Evolutionary conservation across 2,888 invertebrate genomes (phyloP).

Genomic region (Chloroclysta siterata): DNA sequence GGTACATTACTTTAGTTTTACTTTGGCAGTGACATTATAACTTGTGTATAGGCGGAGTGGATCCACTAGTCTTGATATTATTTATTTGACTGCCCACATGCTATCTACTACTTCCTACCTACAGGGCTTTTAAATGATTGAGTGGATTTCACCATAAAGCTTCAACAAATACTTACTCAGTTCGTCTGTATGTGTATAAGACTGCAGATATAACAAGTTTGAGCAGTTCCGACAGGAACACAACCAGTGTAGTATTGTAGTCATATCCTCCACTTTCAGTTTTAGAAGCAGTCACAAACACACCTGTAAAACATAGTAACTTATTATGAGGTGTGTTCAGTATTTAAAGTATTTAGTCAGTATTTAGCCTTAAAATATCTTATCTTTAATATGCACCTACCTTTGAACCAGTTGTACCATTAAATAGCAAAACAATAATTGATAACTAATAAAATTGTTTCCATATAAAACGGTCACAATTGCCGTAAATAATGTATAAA

Average conservation of each 20-base stretch:
- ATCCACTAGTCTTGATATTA: no score
- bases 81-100: no score
- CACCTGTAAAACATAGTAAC: slow-evolving; percentile 85
- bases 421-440: neutral
- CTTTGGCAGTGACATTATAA: no score
- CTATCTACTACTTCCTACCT: no score
- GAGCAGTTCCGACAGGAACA: slow-evolving; percentile 93
- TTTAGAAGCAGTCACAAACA: slow-evolving; percentile 96
- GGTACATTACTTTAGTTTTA: no score
- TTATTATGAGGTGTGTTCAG: neutral
- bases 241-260: slow-evolving; percentile 95
- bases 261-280: slow-evolving; percentile 91
- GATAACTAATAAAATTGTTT: no score
- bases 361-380: neutral
- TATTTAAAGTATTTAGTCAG: neutral
- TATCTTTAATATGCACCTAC: no score
- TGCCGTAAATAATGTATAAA: no score
- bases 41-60: no score
- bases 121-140: neutral
- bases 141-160: neutral
- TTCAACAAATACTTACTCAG: slow-evolving; percentile 63
- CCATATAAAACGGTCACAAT: no score
- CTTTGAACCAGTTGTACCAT: no score
- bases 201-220: slow-evolving; percentile 90
- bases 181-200: slow-evolving; percentile 87